Base-by-base conservation (phyloP, 2,888 invertebrate genomes). In the Scaptodrosophila latifasciaeformis region DNA sequence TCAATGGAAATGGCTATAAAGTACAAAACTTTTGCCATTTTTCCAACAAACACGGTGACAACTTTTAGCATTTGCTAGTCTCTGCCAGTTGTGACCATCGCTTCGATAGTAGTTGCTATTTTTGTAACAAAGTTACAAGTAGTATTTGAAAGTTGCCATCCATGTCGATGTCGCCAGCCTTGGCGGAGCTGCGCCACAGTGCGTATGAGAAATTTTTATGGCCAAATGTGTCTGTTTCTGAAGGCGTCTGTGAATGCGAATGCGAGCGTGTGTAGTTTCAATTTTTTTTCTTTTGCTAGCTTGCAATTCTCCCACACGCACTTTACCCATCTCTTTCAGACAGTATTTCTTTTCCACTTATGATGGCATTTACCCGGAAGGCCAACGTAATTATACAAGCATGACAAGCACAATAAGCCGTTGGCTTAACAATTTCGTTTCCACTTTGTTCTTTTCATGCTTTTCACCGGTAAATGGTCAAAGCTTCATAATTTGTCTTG, bases 161-260 rank as follows among this genome's bases (percentile, higher is more conserved):
- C 24, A 40, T 15, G 40, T 30, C 34, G 44, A 60, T 55, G 52
- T 47, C 31, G 40, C 51, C 53, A 55, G 71, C 63, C 60, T 59
- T 60, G 49, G 54, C 55, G 53, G 31, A 54, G 59, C 45, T 56
- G 56, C 44, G 47, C 37, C 31, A 30, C 71, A 54, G 37, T 60
- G 70, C 80, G 81, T 74, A 80, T 80, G 81, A 74, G 75, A 77
- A 70, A 80, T 80, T 67, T 76, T 62, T 65, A 64, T 74, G 59
- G 52, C 57, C 57, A 46, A 24, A 51, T 35, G 17, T 37, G 10
- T 37, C 37, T 37, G 37, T 37, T 37, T 37, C 10, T 37, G 37
- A 37, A 17, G 13, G 37, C 17, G 15, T 10, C 1, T 39, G 21
- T 29, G 24, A 40, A 27, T 46, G 31, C 35, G 53, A 35, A 42